Conservation (phyloP, 53 echinoderm and acorn worm species). For the Pentamera pediparva region DNA sequence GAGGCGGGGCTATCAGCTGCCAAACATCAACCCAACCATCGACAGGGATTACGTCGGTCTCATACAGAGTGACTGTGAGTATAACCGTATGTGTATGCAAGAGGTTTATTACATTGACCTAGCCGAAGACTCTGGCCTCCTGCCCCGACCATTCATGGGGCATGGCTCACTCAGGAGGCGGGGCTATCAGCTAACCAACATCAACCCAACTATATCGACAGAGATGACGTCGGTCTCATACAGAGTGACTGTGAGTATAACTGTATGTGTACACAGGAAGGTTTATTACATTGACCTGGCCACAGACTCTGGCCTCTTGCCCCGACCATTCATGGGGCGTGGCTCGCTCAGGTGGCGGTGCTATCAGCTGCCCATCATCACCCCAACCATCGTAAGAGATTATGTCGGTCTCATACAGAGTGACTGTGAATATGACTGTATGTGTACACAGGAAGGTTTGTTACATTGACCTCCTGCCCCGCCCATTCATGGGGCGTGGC, state of each 20-base stretch:
- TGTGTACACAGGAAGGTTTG: too few species aligned
- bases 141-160: slow-evolving; percentile 96
- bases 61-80: slow-evolving; percentile 47
- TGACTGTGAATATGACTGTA: slow-evolving; percentile 57
- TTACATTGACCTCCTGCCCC: slow-evolving; percentile 64
- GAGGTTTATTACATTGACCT: slow-evolving; percentile 54
- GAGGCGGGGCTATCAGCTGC: slow-evolving; percentile 66
- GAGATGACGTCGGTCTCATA: slow-evolving; percentile 40
- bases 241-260: slow-evolving; percentile 48
- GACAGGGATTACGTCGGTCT: slow-evolving; percentile 40
- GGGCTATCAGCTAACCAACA: slow-evolving; percentile 60
- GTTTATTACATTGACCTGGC: slow-evolving; percentile 52
- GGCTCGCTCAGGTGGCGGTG: slow-evolving; percentile 72
- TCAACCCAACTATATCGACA: slow-evolving; percentile 47
- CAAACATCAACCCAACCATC: slow-evolving; percentile 50
- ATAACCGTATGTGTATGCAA: too few species aligned
- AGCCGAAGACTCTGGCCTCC: slow-evolving; percentile 64
- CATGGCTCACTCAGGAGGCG: slow-evolving; percentile 75
- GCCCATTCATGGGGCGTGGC: slow-evolving; percentile 94
- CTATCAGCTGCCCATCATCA: slow-evolving; percentile 60
- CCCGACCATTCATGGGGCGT: slow-evolving; percentile 93
- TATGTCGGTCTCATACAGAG: slow-evolving; percentile 33
- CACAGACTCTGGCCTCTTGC: slow-evolving; percentile 75
- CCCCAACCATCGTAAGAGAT: slow-evolving; percentile 49
- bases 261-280: too few species aligned